These are phyloP conservation scores for Cairina moschata DNA, from an alignment of 2,113 vertebrate species.

Conservation along the genomic window DNA sequence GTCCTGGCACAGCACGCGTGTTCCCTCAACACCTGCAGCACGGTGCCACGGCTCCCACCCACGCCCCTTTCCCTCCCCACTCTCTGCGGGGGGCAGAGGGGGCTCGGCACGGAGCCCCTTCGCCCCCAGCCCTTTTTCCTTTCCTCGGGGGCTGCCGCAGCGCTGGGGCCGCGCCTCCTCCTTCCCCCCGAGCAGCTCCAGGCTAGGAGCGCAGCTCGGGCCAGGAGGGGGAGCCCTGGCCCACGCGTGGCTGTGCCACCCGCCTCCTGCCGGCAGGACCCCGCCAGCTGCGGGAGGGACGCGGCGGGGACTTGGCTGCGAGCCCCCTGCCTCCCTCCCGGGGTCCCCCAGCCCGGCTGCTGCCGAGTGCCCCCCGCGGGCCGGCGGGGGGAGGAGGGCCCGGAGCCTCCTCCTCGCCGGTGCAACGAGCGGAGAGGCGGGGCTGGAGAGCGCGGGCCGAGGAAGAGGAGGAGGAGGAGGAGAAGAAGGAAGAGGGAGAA, in stretches of 20 bases:
- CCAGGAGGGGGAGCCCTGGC: conserved; percentile 60
- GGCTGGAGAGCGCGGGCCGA: too few species aligned
- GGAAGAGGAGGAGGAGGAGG: neutral
- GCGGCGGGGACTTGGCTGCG: neutral
- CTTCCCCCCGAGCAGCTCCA: rapidly evolving
- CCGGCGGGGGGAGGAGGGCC: neutral
- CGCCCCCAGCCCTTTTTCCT: neutral
- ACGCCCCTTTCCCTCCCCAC: neutral
- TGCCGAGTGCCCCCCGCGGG: neutral
- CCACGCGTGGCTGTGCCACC: neutral
- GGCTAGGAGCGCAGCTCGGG: neutral
- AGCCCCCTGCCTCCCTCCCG: neutral
- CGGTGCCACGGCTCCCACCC: neutral
- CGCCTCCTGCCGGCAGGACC: neutral
- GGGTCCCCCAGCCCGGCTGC: neutral
- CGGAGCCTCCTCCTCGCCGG: neutral
- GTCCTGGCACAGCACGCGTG: neutral
- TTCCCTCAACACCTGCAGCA: neutral
- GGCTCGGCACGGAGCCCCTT: neutral
- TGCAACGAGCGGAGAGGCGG: neutral
- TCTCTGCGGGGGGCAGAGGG: neutral
- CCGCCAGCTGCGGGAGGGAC: neutral
- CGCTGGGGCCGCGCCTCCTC: too few species aligned
- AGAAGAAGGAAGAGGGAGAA: too few species aligned
- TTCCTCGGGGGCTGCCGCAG: too few species aligned